Base-by-base conservation (phyloP, 2,888 invertebrate genomes). In the Melanophora roralis region DNA sequence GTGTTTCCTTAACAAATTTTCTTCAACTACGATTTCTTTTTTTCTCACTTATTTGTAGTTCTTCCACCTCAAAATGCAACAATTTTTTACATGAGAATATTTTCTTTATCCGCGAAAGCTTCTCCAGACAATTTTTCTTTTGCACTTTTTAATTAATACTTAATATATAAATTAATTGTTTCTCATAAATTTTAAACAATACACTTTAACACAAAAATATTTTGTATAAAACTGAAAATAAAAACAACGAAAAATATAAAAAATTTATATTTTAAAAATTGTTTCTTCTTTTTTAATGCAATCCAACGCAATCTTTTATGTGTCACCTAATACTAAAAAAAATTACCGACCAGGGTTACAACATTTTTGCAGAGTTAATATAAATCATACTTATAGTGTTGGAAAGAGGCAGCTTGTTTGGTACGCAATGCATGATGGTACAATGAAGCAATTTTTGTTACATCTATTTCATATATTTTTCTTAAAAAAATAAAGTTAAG, bases 241-340 rank as follows among this genome's bases (percentile, higher is more conserved):
- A 77, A 71, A 69, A 71, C 69, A 69, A 59, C 40, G 21, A 71
- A 71, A 76, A 51, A 57, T 43, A 59, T 27, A 43, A 59, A 76
- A 64, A 69, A 49, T 69, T 2, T 23, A 53, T 40, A 45, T 57
- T 78, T 64, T 53, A 45, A 72, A 71, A 45, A 27, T 40, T 55
- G 23, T 69, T 40, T 55, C 16, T 69, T 71, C 49, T 60, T 55
- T 5, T 47, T 62, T 77, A 45, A 14, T 23, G 45, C 38, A 78
- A 78, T 67, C 68, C 78, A 78, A 72, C 73, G 78, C 67, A 78
- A 73, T 49, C 55, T 62, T 77, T 77, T 72, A 73, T 78, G 67
- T 73, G 78, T 78, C 78, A 78, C 55, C 53, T 68, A 73, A 67
- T 60, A 60, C 53, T 69, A 55, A 67, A 72, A 57, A 65, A 51